Evolutionary conservation across 2,888 invertebrate genomes (phyloP).

Genomic region (Prenolepis imparis): DNA sequence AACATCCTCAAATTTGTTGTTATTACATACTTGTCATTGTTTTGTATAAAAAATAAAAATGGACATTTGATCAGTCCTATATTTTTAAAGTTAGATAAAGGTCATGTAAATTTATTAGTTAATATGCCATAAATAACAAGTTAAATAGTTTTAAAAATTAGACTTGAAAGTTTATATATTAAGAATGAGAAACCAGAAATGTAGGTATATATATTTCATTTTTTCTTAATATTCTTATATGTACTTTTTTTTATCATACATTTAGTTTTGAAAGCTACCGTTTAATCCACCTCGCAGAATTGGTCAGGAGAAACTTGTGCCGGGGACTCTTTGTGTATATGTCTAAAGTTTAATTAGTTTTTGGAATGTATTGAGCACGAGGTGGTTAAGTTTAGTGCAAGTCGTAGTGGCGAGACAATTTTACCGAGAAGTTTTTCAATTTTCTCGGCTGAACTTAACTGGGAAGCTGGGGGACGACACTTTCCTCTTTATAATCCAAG

Average conservation of each 20-base stretch:
- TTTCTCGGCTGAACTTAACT: constrained; percentile 79
- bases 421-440: constrained; percentile 85
- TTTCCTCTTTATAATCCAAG: constrained; percentile 72
- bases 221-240: not conserved
- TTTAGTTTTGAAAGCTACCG: constrained; percentile 52
- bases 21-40: not conserved
- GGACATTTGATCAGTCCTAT: not conserved
- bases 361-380: constrained; percentile 80
- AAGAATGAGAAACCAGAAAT: not conserved
- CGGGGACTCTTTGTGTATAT: constrained; percentile 71
- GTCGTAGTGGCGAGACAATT: constrained; percentile 83
- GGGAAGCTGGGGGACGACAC: constrained; percentile 67
- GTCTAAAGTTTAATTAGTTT: constrained; percentile 86
- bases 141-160: not conserved
- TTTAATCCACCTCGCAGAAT: constrained; percentile 69
- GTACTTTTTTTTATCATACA: constrained; percentile 15
- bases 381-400: constrained; percentile 79
- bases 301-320: constrained; percentile 70
- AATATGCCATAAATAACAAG: not conserved
- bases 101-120: not conserved
- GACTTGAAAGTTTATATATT: not conserved
- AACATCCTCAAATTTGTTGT: not conserved
- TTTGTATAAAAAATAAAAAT: not conserved
- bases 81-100: not conserved
- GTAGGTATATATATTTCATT: not conserved